Base-by-base conservation (phyloP, 2,797 vertebrate genomes). In the Pipistrellus pygmaeus region DNA sequence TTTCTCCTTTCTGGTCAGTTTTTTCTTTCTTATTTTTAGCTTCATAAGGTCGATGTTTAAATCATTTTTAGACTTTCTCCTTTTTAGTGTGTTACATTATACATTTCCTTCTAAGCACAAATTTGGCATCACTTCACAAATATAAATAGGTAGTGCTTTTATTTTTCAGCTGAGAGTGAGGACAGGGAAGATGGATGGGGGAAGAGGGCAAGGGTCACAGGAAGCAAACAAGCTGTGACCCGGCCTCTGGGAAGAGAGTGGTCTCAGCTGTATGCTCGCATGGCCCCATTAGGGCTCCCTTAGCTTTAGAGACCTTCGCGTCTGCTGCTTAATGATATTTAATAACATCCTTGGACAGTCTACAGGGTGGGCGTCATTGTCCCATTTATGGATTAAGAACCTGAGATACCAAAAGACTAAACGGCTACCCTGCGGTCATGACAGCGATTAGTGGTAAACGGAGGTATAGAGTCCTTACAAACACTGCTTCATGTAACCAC, bases 261-360 rank as follows among this genome's bases (percentile, higher is more conserved):
- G n/a, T 41, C 55, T 25, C 20, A 0, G 46, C 51, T 25, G 13
- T 23, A 5, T 32, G 35, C 87, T 30, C 11, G 48, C 14, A 20
- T 38, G 84, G 64, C 32, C 35, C 60, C 18, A 27, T 25, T 35
- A 51, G 68, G 6, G 3, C 17, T 60, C 21, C 27, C 15, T 20
- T 21, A 77, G 17, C 27, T 4, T 55, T 17, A 71, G 71, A 60
- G 6, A 38, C 38, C 51, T 41, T 38, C 8, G 1, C 4, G 2
- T 38, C 27, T 64, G 30, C 55, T 87, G 20, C n/a, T 57, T 84
- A 89, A 94, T 94, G 85, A 77, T 15, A 41, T 66, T 75, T 88
- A 89, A 83, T 78, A 68, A n/a, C 35, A 78, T 60, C 46, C 27
- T 73, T 93, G 32, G 81, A 38, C 68, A 90, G 32, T 77, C 51